Percentiles rank a stretch among this genome's conserved stretches.
Evolutionary conservation across 2,888 invertebrate species (phyloP).

Genomic region (Tenthredo mesomela): DNA sequence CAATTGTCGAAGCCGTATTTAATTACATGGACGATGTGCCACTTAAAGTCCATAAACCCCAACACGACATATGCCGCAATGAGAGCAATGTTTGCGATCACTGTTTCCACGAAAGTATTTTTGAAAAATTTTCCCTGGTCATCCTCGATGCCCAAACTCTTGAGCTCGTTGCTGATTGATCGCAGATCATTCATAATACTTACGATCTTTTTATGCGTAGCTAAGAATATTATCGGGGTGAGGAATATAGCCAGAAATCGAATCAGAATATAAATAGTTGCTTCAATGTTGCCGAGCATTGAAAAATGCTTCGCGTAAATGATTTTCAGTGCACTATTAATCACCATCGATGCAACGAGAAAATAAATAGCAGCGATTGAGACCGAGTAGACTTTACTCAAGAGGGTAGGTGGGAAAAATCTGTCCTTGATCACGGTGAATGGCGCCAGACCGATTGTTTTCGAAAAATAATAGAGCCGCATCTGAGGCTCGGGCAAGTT

Average conservation of each 20-base stretch:
- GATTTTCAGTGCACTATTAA: not conserved
- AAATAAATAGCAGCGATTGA: not conserved
- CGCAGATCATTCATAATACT: not conserved
- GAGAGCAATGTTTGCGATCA: not conserved
- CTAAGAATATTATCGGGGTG: not conserved
- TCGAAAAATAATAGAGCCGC: not conserved
- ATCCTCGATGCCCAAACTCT: not conserved
- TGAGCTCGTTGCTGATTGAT: not conserved
- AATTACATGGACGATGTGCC: not conserved
- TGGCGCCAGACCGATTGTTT: constrained; percentile 13
- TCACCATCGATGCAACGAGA: not conserved
- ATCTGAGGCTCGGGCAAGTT: not conserved
- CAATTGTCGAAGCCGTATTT: not conserved
- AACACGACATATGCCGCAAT: not conserved
- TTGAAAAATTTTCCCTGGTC: not conserved
- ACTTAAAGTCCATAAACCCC: not conserved
- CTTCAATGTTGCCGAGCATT: not conserved
- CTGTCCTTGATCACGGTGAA: not conserved
- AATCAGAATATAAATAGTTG: not conserved
- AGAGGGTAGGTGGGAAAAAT: not conserved
- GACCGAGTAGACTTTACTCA: not conserved
- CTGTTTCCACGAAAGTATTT: not conserved
- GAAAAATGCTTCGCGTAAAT: not conserved
- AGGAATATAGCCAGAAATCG: not conserved
- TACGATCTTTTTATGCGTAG: not conserved